phyloP scores from a whole-genome alignment of 2,888 invertebrate genomes.

The Chrysodeixis includens region DNA sequence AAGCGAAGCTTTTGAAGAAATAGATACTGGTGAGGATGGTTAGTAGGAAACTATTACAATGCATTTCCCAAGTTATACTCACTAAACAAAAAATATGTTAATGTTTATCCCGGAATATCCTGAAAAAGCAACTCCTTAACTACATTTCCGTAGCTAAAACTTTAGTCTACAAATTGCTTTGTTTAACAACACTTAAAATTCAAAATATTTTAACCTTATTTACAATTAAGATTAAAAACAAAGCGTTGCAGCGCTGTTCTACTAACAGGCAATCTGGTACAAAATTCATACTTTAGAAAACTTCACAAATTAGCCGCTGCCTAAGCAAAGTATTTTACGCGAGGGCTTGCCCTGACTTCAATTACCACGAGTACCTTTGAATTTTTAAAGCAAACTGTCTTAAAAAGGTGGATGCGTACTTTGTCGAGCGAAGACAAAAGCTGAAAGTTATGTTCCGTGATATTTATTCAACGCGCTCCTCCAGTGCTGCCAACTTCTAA shows the following conservation, averaged over 20 bases:
- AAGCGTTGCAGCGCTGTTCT: slow-evolving; percentile 21
- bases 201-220: slow-evolving; percentile 36
- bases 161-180: background rate
- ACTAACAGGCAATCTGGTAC: slow-evolving; percentile 21
- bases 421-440: slow-evolving; percentile 55
- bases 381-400: slow-evolving; percentile 59
- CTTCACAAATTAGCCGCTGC: slow-evolving; percentile 45
- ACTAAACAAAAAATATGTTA: background rate
- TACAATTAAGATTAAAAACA: slow-evolving; percentile 40
- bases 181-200: slow-evolving; percentile 23
- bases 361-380: slow-evolving; percentile 52
- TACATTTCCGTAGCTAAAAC: background rate
- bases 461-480: slow-evolving; percentile 64
- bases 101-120: background rate
- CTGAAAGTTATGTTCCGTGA: slow-evolving; percentile 62
- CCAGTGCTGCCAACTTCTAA: slow-evolving; percentile 45
- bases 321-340: slow-evolving; percentile 43
- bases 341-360: slow-evolving; percentile 43
- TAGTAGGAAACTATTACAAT: background rate
- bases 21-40: background rate
- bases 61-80: background rate
- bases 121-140: background rate
- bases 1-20: background rate
- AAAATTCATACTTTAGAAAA: slow-evolving; percentile 28
- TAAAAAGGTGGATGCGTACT: slow-evolving; percentile 53